Evolutionary conservation across 2,797 vertebrate species (phyloP).

Genomic region (Urosaurus nigricauda): DNA sequence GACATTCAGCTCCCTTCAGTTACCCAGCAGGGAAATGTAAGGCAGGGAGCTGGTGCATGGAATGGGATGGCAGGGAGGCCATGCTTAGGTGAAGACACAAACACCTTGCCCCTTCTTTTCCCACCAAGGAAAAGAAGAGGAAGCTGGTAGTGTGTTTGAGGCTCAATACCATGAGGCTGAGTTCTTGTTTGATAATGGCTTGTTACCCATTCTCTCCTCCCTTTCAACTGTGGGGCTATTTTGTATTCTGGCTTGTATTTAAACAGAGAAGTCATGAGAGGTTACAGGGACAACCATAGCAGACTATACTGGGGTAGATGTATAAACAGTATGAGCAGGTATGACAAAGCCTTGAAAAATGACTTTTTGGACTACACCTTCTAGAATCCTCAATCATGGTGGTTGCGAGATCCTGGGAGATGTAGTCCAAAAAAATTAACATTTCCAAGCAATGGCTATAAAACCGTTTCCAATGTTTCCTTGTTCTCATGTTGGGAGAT

Average conservation of each 20-base stretch:
- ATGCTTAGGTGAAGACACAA: too few species aligned
- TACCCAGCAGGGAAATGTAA: neutral
- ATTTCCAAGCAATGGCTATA: neutral
- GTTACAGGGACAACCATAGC: neutral
- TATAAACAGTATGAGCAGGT: neutral
- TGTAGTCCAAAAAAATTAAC: neutral
- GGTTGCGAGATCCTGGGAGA: neutral
- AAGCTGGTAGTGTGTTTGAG: neutral
- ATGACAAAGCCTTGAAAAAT: neutral
- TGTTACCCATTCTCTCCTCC: neutral
- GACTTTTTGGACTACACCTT: neutral
- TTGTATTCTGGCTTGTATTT: neutral
- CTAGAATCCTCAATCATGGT: neutral
- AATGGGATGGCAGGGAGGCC: neutral
- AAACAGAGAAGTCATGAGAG: neutral
- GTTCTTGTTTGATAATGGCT: too few species aligned
- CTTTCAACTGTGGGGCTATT: too few species aligned
- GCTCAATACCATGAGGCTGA: neutral
- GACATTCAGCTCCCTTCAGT: neutral
- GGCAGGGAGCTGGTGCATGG: neutral
- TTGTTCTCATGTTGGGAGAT: neutral
- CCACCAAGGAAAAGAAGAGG: neutral
- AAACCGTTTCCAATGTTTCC: neutral
- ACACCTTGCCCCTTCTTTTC: neutral
- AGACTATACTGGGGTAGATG: neutral